Base-by-base conservation (phyloP, 2,888 invertebrate species). In the Epistrophe grossulariae region DNA sequence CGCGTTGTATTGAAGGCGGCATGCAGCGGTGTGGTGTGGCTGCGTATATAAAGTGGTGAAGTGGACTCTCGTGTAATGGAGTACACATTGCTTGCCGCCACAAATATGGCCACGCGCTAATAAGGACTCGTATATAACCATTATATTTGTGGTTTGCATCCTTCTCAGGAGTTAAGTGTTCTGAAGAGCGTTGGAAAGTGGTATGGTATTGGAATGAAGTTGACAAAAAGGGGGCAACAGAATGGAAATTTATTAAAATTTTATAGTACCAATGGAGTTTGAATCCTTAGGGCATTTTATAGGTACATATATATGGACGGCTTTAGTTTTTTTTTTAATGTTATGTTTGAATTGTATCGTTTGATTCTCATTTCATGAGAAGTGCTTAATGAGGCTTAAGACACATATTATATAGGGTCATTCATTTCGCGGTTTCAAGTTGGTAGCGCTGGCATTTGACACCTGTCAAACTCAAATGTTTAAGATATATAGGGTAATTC, bases 101-200 rank as follows among this genome's bases (percentile, higher is more conserved):
- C 88, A 89, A 88, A 89, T 88, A 89, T 88, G 89, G 89, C 88
- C 89, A 89, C 90, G 91, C 91, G 90, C 90, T 90, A 91, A 91
- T 91, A 90, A 90, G 91, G 91, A 90, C 90, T 91, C 89, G 88
- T 90, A 89, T 90, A 89, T 88, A 70, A 78, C 77, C 78, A 85
- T 78, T 81, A 77, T 76, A 48, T 48, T 71, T 72, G 71, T 71
- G 52, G 73, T 55, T 45, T 40, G 60, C 45, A 64, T 78, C 87
- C 82, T 82, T 82, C 38, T 87, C 76, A 60, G 83, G 87, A 70
- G 45, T 57, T 79, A 74, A 72, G 83, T 87, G 87, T 76, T 82
- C 72, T 48, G 50, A 71, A 78, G 79, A 82, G 78, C 71, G 82
- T 82, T 82, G 71, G 76, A 87, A 82, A 87, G 87, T 87, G 87